phyloP scores from a whole-genome alignment of 2,888 invertebrate species.

The Drosophila formosana region DNA sequence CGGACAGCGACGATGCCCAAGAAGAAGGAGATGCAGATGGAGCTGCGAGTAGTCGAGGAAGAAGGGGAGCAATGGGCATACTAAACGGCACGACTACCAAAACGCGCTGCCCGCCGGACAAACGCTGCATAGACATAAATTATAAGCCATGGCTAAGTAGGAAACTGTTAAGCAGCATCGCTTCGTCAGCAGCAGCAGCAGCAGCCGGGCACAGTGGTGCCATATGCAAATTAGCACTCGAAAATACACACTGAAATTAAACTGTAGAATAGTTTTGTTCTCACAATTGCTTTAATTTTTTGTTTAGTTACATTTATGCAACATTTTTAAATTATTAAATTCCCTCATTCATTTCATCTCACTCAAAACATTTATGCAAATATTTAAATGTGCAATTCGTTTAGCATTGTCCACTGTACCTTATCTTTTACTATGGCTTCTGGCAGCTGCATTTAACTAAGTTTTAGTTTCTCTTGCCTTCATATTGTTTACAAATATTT shows the following conservation, averaged over 20 bases:
- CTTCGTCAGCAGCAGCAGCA: slow-evolving; percentile 24
- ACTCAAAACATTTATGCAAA: background rate
- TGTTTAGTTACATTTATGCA: background rate
- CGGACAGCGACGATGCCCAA: slow-evolving; percentile 5
- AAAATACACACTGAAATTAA: background rate
- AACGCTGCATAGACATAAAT: slow-evolving; percentile 69
- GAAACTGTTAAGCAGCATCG: slow-evolving; percentile 60
- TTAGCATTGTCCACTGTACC: slow-evolving; percentile 30
- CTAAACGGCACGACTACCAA: slow-evolving; percentile 74
- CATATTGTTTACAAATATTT: slow-evolving; percentile 70
- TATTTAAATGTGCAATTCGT: background rate
- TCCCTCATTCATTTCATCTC: background rate
- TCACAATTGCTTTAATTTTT: background rate
- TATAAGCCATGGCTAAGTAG: slow-evolving; percentile 76
- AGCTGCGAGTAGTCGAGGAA: slow-evolving; percentile 7
- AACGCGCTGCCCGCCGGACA: slow-evolving; percentile 58
- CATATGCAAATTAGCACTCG: slow-evolving; percentile 20
- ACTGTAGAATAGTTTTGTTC: background rate
- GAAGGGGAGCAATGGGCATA: slow-evolving; percentile 42
- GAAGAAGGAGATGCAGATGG: background rate
- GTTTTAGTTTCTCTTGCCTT: slow-evolving; percentile 49
- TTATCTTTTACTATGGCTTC: slow-evolving; percentile 45
- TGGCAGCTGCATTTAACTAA: slow-evolving; percentile 55
- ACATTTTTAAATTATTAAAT: background rate
- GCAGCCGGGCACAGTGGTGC: slow-evolving; percentile 53